phyloP scores from a whole-genome alignment of 2,113 vertebrate species.

The Myotis yumanensis region DNA sequence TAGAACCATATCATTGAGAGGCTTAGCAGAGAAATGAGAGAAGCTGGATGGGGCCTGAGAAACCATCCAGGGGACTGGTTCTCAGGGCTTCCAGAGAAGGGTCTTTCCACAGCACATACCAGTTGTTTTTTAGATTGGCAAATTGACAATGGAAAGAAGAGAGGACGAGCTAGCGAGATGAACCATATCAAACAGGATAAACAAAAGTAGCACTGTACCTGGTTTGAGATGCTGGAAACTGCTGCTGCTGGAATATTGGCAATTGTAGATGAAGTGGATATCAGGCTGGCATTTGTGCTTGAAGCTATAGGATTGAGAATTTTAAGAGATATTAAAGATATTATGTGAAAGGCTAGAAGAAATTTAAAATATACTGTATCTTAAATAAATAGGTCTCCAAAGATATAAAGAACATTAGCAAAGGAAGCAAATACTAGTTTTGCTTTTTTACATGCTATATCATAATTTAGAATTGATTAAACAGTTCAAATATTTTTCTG shows the following conservation, averaged over 20 bases:
- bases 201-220: conserved; percentile 83
- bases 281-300: conserved; percentile 86
- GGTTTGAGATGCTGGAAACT: conserved; percentile 87
- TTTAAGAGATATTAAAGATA: conserved; percentile 43
- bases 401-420: conserved; percentile 4
- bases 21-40: neutral
- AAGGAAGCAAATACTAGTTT: conserved; percentile 25
- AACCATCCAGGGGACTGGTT: neutral
- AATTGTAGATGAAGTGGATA: conserved; percentile 83
- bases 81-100: neutral
- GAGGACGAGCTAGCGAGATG: neutral
- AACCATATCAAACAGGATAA: neutral
- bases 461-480: conserved; percentile 48
- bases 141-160: neutral
- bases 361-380: neutral
- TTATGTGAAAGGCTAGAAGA: conserved; percentile 28
- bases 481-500: conserved; percentile 12
- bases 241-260: conserved; percentile 86
- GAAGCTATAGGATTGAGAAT: conserved; percentile 81
- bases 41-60: neutral
- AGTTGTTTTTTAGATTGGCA: neutral
- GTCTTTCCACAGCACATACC: neutral
- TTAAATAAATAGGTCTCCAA: conserved; percentile 36
- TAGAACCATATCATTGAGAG: neutral
- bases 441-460: neutral